phyloP scores from a whole-genome alignment of 2,797 vertebrate species.

The Melanotaenia pygmaea region DNA sequence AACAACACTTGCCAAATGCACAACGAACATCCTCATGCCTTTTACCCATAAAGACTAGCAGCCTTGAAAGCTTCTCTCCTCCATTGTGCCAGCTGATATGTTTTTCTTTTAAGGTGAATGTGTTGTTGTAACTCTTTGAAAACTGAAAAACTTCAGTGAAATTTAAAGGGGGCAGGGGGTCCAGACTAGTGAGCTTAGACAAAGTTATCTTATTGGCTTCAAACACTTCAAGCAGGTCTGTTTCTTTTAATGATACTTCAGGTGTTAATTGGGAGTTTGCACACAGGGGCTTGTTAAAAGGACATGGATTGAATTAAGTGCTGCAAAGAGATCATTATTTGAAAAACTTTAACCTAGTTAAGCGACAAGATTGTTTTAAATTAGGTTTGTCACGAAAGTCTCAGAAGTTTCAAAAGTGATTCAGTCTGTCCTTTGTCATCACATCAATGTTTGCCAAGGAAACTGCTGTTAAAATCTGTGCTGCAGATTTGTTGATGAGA shows the following conservation, averaged over 20 bases:
- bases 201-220: constrained; percentile 42
- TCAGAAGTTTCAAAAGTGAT: neutral
- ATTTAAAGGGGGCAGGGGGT: neutral
- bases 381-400: neutral
- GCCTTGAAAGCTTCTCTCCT: constrained; percentile 32
- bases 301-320: constrained; percentile 38
- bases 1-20: constrained; percentile 63
- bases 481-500: constrained; percentile 26
- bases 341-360: constrained; percentile 21
- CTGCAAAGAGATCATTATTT: constrained; percentile 28
- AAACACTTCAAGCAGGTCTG: constrained; percentile 28
- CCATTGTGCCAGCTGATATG: constrained; percentile 35
- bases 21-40: constrained; percentile 55
- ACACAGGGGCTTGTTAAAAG: constrained; percentile 45
- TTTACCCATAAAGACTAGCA: constrained; percentile 35
- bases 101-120: constrained; percentile 39
- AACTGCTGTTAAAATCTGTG: constrained; percentile 23
- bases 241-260: constrained; percentile 46
- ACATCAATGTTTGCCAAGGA: neutral
- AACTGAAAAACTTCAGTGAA: constrained; percentile 42
- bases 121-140: constrained; percentile 35
- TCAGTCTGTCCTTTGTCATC: neutral
- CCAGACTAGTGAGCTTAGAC: constrained; percentile 32
- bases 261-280: constrained; percentile 66
- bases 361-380: neutral